Percentiles rank a stretch among this genome's conserved stretches.
Evolutionary conservation across 37 sponge, comb jelly and placozoan genomes (phyloP).

Genomic region (Haliclona indistincta): DNA sequence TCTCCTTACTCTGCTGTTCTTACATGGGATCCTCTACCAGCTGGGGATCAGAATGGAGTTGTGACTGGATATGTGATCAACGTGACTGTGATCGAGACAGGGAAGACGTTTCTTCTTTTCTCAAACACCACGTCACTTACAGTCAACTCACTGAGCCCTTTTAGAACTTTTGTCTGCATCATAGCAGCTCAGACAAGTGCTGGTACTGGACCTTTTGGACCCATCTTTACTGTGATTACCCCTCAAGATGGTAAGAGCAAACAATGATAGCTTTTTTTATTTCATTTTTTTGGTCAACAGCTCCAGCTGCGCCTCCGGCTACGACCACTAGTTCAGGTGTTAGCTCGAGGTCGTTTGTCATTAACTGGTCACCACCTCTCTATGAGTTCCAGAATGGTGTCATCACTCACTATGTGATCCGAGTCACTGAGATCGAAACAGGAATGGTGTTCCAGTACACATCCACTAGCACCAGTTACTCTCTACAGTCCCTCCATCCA

Average conservation of each 20-base stretch:
- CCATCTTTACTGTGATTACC: not conserved
- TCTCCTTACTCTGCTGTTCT: conserved; percentile 6
- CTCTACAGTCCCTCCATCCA: conserved; percentile 36
- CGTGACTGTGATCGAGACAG: conserved; percentile 22
- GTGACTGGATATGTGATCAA: conserved; percentile 31
- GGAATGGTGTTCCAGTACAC: not conserved
- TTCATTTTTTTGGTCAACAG: no score
- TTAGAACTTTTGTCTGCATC: not conserved
- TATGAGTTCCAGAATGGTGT: conserved; percentile 22
- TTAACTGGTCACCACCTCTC: conserved; percentile 9
- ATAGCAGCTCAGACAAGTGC: conserved; percentile 11
- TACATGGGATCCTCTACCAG: conserved; percentile 40
- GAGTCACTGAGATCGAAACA: conserved; percentile 13
- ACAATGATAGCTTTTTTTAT: not conserved
- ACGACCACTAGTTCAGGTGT: not conserved
- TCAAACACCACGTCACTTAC: not conserved
- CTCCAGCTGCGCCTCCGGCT: conserved; percentile 1
- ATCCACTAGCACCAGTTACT: not conserved
- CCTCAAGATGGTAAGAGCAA: conserved; percentile 26
- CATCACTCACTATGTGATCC: conserved; percentile 16
- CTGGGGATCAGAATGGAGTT: conserved; percentile 36
- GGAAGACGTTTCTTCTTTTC: not conserved
- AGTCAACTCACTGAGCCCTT: conserved; percentile 1
- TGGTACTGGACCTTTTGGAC: conserved; percentile 8
- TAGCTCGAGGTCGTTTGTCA: not conserved